phyloP scores from a whole-genome alignment of 2,797 vertebrate genomes.

The Aphelocoma californica region DNA sequence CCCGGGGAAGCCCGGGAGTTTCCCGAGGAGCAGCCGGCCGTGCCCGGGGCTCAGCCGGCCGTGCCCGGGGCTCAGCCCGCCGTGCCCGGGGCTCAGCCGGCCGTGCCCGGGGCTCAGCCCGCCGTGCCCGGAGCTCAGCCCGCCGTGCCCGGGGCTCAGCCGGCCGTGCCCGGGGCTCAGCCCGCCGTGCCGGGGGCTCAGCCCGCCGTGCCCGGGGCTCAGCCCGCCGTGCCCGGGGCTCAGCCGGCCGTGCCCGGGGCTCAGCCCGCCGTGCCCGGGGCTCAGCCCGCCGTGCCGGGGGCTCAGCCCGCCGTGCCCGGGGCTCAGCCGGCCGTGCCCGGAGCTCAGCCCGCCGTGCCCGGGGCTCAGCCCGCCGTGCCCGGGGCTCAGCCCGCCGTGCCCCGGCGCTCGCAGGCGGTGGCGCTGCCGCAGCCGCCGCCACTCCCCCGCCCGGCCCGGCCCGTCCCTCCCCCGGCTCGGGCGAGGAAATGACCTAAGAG shows the following conservation, averaged over 20 bases:
- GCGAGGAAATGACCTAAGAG: conserved; percentile 71
- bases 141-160: background rate
- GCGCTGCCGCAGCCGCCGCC: conserved; percentile 1
- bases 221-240: background rate
- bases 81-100: background rate
- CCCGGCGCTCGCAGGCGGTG: conserved; percentile 24
- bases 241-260: background rate
- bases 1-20: too few species aligned
- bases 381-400: background rate
- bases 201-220: background rate
- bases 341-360: background rate
- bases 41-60: background rate
- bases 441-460: background rate
- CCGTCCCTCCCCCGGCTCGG: conserved; percentile 2
- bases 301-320: background rate
- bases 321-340: background rate
- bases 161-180: background rate
- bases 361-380: background rate
- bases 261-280: background rate
- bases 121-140: background rate
- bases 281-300: background rate
- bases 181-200: background rate
- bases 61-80: background rate
- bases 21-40: background rate
- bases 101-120: background rate